phyloP scores from a whole-genome alignment of 2,113 vertebrate genomes.

The Notothenia rossii region DNA sequence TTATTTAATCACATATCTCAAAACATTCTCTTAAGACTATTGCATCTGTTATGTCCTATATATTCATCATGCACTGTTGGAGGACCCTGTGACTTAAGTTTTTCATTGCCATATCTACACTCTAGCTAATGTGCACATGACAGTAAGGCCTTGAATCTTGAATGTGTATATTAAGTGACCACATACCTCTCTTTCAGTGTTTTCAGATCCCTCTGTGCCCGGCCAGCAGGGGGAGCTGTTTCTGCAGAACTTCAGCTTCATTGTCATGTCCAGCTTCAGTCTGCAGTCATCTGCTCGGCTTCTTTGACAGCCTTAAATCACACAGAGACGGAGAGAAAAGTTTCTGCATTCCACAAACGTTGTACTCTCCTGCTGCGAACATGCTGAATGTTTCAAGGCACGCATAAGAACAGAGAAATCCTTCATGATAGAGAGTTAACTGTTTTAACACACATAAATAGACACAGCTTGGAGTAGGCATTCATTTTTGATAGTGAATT shows the following conservation, averaged over 20 bases:
- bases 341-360: constrained; percentile 72
- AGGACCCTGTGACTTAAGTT: too few species aligned
- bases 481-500: not conserved
- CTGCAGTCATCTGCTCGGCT: constrained; percentile 53
- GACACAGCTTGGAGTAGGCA: not conserved
- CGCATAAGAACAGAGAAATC: constrained; percentile 28
- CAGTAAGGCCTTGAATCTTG: not conserved
- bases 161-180: not conserved
- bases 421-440: constrained; percentile 13
- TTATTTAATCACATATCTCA: too few species aligned
- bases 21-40: too few species aligned
- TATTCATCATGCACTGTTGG: too few species aligned
- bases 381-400: constrained; percentile 51
- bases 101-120: too few species aligned
- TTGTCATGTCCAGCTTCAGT: constrained; percentile 73
- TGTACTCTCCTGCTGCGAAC: constrained; percentile 37
- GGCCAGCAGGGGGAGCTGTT: constrained; percentile 82
- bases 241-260: constrained; percentile 55
- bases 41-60: too few species aligned
- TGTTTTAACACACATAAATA: not conserved
- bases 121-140: too few species aligned
- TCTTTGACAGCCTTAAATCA: constrained; percentile 75
- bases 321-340: constrained; percentile 55
- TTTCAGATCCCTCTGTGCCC: constrained; percentile 46
- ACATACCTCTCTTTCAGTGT: not conserved